Evolutionary conservation across 2,113 vertebrate genomes (phyloP), one percentile per base, ranked within the genome.

Genomic region (Oryzias woworae): DNA sequence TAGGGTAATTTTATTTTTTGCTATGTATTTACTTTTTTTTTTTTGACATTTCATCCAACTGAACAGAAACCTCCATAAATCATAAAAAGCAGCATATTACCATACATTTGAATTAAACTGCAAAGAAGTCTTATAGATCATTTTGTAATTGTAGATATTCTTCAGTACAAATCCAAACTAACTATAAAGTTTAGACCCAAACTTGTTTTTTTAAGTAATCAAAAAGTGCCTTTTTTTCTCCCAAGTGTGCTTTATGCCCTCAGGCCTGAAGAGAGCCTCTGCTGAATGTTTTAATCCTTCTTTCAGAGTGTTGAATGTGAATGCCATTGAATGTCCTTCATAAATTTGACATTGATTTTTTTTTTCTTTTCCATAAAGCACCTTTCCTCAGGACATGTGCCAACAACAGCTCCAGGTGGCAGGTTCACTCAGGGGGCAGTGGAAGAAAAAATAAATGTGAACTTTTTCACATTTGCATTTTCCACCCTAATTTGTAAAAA

Each of bases 331-430:
- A 75, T 69, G 77, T 80, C 75, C 83, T 82, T 85, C 77, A 81
- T 84, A 81, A 83, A 85, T 87, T 80, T 73, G 28, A 4, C 69
- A 85, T 89, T 84, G 79, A 85, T 85, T 87, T 87, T 80, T 80
- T 75, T 77, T 26, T 26, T 26, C n/a, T 78, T 69, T 73, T 76
- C 58, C 62, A 66, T 78, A 85, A 73, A 76, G 55, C 65, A 56
- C 42, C 58, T 85, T 79, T 76, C 78, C 75, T 84, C 73, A 53
- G 75, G 81, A 75, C 50, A 69, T 77, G 47, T 76, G 83, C 61
- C 67, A 83, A 62, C 61, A 66, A 6, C 49, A 64, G 63, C 69
- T 42, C 70, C 80, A 89, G 70, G 80, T 77, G 67, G 71, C 53
- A 41, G 50, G 54, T 77, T 78, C 72, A 70, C 75, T 81, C 28